A percentile compares a stretch with the other conserved stretches of the same genome.
Evolutionary conservation across 2,888 invertebrate genomes (phyloP).

Genomic region (Caenorhabditis sp.): DNA sequence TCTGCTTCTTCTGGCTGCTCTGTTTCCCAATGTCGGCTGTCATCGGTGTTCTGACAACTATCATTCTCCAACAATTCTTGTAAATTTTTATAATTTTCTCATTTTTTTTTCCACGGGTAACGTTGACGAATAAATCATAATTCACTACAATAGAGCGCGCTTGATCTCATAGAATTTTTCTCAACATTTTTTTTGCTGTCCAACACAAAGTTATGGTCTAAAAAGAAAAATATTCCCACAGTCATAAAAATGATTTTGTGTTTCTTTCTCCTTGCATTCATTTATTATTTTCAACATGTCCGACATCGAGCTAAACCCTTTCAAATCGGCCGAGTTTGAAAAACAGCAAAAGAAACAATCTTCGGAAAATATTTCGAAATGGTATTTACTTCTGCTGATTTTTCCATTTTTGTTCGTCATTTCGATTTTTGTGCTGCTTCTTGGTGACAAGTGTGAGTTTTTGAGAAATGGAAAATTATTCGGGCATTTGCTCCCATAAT

Average conservation of each 20-base stretch:
- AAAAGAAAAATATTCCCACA: no score
- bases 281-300: neutral
- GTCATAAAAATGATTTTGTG: no score
- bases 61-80: constrained; percentile 43
- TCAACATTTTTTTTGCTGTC: no score
- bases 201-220: no score
- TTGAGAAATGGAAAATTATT: neutral
- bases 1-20: constrained; percentile 51
- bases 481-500: neutral
- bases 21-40: constrained; percentile 57
- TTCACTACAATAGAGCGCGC: no score
- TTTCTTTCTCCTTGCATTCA: no score
- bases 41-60: constrained; percentile 44
- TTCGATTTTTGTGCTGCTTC: neutral
- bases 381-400: neutral
- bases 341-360: neutral
- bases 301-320: neutral
- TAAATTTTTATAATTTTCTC: constrained; percentile 16
- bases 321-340: neutral
- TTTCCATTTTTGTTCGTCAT: neutral
- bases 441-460: neutral
- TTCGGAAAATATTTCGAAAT: neutral
- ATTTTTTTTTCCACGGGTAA: neutral
- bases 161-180: no score
- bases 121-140: no score